Percentiles rank a stretch among this genome's conserved stretches.
Evolutionary conservation across 2,888 invertebrate genomes (phyloP).

Genomic region (Epinotia bilunana): DNA sequence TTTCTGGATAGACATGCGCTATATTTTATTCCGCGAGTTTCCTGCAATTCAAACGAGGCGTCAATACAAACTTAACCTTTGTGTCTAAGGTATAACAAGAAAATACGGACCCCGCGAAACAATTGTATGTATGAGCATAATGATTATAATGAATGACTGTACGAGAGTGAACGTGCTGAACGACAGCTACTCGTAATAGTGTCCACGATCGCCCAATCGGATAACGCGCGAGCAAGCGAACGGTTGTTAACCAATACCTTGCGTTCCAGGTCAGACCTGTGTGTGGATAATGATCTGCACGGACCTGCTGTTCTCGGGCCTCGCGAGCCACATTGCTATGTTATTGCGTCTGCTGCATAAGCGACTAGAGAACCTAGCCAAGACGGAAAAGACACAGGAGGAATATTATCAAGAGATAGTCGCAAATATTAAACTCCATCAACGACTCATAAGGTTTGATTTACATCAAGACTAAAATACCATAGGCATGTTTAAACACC

Average conservation of each 20-base stretch:
- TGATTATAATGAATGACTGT: too few species aligned
- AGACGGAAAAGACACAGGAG: slow-evolving; percentile 55
- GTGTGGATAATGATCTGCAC: slow-evolving; percentile 78
- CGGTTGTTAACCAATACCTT: slow-evolving; percentile 22
- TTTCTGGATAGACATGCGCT: too few species aligned
- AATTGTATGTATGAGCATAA: not conserved
- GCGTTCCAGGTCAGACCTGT: slow-evolving; percentile 67
- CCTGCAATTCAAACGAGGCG: too few species aligned
- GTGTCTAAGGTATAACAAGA: too few species aligned
- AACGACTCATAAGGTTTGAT: slow-evolving; percentile 71
- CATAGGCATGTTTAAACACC: not conserved
- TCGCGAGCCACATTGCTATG: slow-evolving; percentile 77
- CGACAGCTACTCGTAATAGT: not conserved
- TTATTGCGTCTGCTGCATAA: slow-evolving; percentile 68
- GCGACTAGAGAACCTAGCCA: slow-evolving; percentile 63
- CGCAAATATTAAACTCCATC: slow-evolving; percentile 72
- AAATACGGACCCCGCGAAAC: too few species aligned
- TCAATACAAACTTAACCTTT: too few species aligned
- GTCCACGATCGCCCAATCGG: not conserved
- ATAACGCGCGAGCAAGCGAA: not conserved
- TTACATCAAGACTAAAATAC: not conserved
- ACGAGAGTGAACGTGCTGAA: not conserved
- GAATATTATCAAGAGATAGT: slow-evolving; percentile 68
- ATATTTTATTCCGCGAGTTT: too few species aligned
- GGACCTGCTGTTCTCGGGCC: slow-evolving; percentile 74